A percentile compares a stretch with the other conserved stretches of the same genome.
Conservation (phyloP, 2,888 invertebrate species). For the Andrena dorsata region DNA sequence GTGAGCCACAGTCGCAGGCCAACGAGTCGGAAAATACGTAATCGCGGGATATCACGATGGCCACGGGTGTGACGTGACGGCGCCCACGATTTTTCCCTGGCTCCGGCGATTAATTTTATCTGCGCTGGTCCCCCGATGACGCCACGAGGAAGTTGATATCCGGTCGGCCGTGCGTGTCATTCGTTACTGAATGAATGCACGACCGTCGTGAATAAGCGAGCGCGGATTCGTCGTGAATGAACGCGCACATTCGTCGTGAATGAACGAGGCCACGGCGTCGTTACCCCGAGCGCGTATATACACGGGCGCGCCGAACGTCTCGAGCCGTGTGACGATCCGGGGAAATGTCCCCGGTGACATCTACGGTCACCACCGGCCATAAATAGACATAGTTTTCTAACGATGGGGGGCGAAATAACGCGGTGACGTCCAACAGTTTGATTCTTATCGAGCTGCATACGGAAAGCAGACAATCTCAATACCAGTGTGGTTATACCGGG, state of each 20-base stretch:
- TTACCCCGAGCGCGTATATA: conserved; percentile 3
- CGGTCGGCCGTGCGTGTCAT: conserved; percentile 50
- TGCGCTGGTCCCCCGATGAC: conserved; percentile 40
- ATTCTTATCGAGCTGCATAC: too few relatives aligned
- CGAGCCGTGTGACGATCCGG: background rate
- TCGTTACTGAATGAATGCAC: conserved; percentile 59
- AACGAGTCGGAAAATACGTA: conserved; percentile 42
- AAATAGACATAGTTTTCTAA: background rate
- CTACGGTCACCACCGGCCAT: background rate
- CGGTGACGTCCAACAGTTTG: too few relatives aligned
- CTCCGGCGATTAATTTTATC: conserved; percentile 62
- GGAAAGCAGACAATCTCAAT: too few relatives aligned
- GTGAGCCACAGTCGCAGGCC: background rate
- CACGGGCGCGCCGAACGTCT: conserved; percentile 7
- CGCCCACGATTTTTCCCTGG: conserved; percentile 27
- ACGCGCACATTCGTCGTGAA: conserved; percentile 36
- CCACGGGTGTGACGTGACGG: conserved; percentile 42
- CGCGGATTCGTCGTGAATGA: conserved; percentile 42
- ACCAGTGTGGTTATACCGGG: too few relatives aligned
- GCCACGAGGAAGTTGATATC: conserved; percentile 63
- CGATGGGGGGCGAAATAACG: too few relatives aligned
- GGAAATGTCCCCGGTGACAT: background rate
- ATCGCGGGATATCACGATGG: conserved; percentile 32
- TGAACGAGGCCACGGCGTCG: conserved; percentile 30
- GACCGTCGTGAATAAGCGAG: conserved; percentile 50